Evolutionary conservation across 2,113 vertebrate genomes (phyloP).

Genomic region (Puma concolor): DNA sequence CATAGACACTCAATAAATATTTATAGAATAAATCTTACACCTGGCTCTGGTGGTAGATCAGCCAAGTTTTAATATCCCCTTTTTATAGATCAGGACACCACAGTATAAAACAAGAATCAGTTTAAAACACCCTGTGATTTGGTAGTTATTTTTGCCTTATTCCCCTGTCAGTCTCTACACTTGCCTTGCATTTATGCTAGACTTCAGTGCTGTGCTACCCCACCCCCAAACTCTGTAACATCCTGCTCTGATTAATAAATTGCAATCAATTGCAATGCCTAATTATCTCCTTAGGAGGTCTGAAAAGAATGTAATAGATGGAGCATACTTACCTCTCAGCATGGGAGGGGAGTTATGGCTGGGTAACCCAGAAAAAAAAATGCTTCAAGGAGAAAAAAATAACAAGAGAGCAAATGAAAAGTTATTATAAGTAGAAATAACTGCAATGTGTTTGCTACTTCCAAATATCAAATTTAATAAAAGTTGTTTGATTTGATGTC

Average conservation of each 20-base stretch:
- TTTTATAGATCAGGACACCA: not conserved
- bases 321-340: conserved; percentile 77
- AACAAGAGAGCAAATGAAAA: conserved; percentile 45
- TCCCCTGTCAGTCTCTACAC: not conserved
- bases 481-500: not conserved
- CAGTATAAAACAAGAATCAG: not conserved
- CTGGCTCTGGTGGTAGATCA: not conserved
- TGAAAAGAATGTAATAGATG: conserved; percentile 80
- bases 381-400: conserved; percentile 70
- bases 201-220: not conserved
- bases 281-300: conserved; percentile 83
- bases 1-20: not conserved
- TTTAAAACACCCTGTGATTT: not conserved
- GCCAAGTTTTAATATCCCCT: not conserved
- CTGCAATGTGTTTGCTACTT: not conserved
- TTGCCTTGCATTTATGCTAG: conserved; percentile 48
- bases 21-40: not conserved
- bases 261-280: conserved; percentile 85
- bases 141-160: conserved; percentile 57
- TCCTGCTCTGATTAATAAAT: conserved; percentile 87
- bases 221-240: conserved; percentile 24
- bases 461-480: not conserved
- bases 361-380: conserved; percentile 54
- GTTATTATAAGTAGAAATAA: conserved; percentile 41
- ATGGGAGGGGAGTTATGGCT: conserved; percentile 64